Evolutionary conservation across 2,888 invertebrate species (phyloP).

Genomic region (Cephus sareptanus): DNA sequence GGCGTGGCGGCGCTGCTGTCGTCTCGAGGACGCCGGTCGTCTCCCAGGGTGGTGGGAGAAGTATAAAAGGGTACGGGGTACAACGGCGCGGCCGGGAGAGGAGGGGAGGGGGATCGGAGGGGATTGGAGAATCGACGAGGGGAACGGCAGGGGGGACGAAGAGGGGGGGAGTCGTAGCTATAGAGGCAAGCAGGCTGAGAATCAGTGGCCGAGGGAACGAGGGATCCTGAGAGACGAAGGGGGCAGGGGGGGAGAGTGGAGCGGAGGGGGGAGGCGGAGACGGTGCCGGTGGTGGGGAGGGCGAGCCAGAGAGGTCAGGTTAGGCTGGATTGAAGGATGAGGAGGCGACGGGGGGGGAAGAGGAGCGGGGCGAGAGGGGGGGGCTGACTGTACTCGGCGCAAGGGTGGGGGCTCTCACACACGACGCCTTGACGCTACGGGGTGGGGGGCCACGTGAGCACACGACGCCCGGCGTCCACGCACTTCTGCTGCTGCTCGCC

Average conservation of each 20-base stretch:
- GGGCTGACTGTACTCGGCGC: not conserved
- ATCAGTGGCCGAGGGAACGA: constrained; percentile 8
- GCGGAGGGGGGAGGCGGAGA: constrained; percentile 20
- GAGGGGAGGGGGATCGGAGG: constrained; percentile 22
- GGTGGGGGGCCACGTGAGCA: constrained; percentile 55
- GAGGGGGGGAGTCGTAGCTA: constrained; percentile 20
- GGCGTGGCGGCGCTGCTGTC: constrained; percentile 53
- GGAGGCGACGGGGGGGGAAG: constrained; percentile 13
- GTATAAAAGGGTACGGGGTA: constrained; percentile 9
- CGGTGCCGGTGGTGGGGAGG: constrained; percentile 11
- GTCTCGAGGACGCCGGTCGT: constrained; percentile 23
- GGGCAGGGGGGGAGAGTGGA: constrained; percentile 20
- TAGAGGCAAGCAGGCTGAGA: constrained; percentile 18
- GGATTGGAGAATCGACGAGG: not conserved
- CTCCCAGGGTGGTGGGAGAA: constrained; percentile 12
- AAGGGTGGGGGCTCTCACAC: constrained; percentile 26
- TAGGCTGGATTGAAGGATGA: not conserved
- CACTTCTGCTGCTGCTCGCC: constrained; percentile 25
- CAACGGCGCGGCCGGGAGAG: constrained; percentile 19
- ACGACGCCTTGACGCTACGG: constrained; percentile 21
- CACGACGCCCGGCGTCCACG: constrained; percentile 43
- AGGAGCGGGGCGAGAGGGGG: not conserved
- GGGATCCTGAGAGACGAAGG: constrained; percentile 23
- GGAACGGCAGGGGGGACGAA: constrained; percentile 23
- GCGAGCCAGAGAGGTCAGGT: not conserved